Base-by-base conservation (phyloP, 2,888 invertebrate genomes). In the Spilarctia lutea region DNA sequence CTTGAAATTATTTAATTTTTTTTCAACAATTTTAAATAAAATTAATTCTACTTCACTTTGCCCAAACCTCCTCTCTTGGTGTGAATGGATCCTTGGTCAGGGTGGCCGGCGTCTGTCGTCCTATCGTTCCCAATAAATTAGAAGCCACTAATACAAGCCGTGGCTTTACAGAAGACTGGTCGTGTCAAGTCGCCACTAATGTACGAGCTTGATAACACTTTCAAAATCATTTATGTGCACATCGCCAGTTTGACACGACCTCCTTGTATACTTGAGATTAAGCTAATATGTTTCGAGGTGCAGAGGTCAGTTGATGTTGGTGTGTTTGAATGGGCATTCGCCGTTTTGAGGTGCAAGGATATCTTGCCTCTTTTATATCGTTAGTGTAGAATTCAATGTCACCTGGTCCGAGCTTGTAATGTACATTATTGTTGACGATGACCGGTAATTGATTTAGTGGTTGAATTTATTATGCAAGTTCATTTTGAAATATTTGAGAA, bases 41-140 rank as follows among this genome's bases (percentile, higher is more conserved):
- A 77, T 70, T 78, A 45, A 72, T 65, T 70, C 68, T 30, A 45
- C 66, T 81, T 82, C 83, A 80, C 76, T 79, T 82, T 75, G 60
- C 80, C 92, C 93, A 78, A 68, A 27, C 65, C 78, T 90, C 90
- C 95, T 85, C 92, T 75, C 75, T 78, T 86, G 87, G 91, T 92
- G 94, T 95, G 95, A 95, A 95, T 95, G 95, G 92, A 91, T 91
- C 90, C 88, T 87, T 91, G 93, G 89, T 86, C 94, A 89, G 95
- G 96, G 95, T 95, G 96, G 96, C 95, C 95, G 88, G 92, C 94
- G 95, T 94, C 93, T 92, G 94, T 95, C 95, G 92, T 90, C 90
- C 91, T 96, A 96, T 96, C 96, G 91, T 92, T 91, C 92, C 90
- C 93, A 94, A 96, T 96, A 96, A 96, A 96, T 96, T 96, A 96